A percentile compares a stretch with the other conserved stretches of the same genome.
Conservation (phyloP, 2,888 invertebrate species). For the Oligia fasciuncula region DNA sequence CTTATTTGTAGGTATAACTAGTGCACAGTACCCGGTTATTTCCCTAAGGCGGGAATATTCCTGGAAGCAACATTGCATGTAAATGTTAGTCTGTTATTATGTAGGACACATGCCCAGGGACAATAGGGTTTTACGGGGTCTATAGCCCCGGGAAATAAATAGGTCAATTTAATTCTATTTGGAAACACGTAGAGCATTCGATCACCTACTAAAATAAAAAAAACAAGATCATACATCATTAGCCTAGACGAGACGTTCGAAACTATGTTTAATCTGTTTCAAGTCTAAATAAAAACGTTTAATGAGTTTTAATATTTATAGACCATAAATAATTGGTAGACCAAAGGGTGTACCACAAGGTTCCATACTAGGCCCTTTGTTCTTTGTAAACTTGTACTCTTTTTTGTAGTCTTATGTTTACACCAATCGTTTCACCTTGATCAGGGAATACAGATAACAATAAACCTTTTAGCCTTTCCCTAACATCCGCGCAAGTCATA, state of each 20-base stretch:
- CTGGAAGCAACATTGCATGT: slow-evolving; percentile 43
- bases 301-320: background rate
- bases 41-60: slow-evolving; percentile 46
- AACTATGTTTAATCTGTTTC: background rate
- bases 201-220: background rate
- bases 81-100: slow-evolving; percentile 49
- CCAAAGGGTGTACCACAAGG: slow-evolving; percentile 1
- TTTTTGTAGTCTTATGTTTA: slow-evolving; percentile 4
- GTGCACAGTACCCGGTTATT: slow-evolving; percentile 23
- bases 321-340: background rate
- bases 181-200: background rate
- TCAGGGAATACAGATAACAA: slow-evolving; percentile 33
- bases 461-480: slow-evolving; percentile 37
- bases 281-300: background rate
- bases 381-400: background rate
- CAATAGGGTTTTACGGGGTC: slow-evolving; percentile 10
- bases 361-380: background rate
- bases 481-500: slow-evolving; percentile 38
- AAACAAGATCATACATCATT: background rate
- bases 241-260: background rate
- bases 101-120: slow-evolving; percentile 25
- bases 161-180: background rate
- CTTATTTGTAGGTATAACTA: slow-evolving; percentile 21
- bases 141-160: background rate
- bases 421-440: slow-evolving; percentile 30